Evolutionary conservation across 2,888 invertebrate genomes (phyloP).

Genomic region (Cosmia trapezina): DNA sequence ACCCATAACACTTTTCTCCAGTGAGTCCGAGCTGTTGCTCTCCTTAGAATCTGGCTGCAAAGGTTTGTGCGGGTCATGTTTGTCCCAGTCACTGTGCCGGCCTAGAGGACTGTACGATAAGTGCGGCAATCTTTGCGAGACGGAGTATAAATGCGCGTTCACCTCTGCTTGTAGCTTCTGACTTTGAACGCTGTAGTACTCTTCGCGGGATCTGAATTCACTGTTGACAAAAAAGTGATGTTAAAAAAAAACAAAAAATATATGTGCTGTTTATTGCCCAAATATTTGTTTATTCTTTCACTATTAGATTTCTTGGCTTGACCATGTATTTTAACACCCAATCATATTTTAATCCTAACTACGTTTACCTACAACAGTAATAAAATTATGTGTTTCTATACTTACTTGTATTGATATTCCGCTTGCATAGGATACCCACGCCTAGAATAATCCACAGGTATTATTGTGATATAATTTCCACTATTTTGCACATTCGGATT

Average conservation of each 20-base stretch:
- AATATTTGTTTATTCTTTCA: neutral
- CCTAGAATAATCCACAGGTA: constrained; percentile 91
- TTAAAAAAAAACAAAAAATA: neutral
- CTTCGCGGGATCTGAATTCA: constrained; percentile 88
- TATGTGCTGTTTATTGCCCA: too few species aligned
- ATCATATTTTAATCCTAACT: neutral
- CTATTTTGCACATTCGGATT: constrained; percentile 87
- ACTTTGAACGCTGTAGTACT: constrained; percentile 88
- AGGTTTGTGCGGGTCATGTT: constrained; percentile 86
- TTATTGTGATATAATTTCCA: constrained; percentile 91
- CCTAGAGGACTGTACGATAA: constrained; percentile 87
- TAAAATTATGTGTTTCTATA: neutral
- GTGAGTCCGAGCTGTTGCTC: constrained; percentile 88
- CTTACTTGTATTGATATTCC: constrained; percentile 91
- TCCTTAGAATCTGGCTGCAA: constrained; percentile 88
- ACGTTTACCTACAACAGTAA: neutral
- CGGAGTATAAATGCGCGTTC: constrained; percentile 90
- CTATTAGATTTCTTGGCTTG: neutral
- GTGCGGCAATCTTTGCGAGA: constrained; percentile 91
- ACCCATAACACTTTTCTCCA: constrained; percentile 90
- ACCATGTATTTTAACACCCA: neutral
- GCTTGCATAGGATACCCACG: constrained; percentile 90
- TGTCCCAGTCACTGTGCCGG: constrained; percentile 88
- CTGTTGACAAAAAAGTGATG: constrained; percentile 67
- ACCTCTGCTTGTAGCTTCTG: constrained; percentile 89